Evolutionary conservation across 1,140 invertebrate species (phyloP).

Genomic region (Microplitis demolitor): DNA sequence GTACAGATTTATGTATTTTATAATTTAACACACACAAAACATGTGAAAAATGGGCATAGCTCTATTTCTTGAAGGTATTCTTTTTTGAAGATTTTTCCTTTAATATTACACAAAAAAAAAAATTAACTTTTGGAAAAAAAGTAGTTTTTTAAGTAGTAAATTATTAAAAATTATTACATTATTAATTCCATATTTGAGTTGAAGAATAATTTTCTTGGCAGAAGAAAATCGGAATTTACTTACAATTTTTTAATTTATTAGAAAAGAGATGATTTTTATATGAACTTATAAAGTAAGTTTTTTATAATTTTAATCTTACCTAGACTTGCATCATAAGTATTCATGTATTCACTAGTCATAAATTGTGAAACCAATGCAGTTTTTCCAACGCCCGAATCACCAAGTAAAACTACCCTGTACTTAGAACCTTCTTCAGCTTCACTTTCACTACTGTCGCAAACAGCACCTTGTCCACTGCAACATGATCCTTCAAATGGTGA

Average conservation of each 20-base stretch:
- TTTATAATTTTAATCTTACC: slow-evolving; percentile 64
- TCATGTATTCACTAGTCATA: slow-evolving; percentile 93
- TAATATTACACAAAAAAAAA: too few species aligned
- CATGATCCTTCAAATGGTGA: slow-evolving; percentile 84
- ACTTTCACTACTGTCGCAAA: slow-evolving; percentile 62
- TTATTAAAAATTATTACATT: too few species aligned
- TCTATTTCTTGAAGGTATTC: too few species aligned
- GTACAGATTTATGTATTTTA: too few species aligned
- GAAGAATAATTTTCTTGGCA: too few species aligned
- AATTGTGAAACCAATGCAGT: slow-evolving; percentile 88
- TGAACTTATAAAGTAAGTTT: slow-evolving; percentile 20
- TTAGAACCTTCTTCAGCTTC: slow-evolving; percentile 68
- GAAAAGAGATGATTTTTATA: neutral
- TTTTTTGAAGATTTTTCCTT: too few species aligned
- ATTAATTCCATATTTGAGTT: too few species aligned
- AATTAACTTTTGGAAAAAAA: too few species aligned
- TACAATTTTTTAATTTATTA: neutral
- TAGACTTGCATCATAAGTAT: slow-evolving; percentile 86
- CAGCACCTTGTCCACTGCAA: slow-evolving; percentile 70
- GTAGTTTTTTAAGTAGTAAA: too few species aligned
- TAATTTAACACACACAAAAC: too few species aligned
- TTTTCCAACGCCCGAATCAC: slow-evolving; percentile 86
- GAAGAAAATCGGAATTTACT: too few species aligned
- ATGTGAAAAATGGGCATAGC: too few species aligned
- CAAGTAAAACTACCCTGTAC: slow-evolving; percentile 81